Evolutionary conservation across 2,888 invertebrate genomes (phyloP).

Genomic region (Drosophila phalerata): DNA sequence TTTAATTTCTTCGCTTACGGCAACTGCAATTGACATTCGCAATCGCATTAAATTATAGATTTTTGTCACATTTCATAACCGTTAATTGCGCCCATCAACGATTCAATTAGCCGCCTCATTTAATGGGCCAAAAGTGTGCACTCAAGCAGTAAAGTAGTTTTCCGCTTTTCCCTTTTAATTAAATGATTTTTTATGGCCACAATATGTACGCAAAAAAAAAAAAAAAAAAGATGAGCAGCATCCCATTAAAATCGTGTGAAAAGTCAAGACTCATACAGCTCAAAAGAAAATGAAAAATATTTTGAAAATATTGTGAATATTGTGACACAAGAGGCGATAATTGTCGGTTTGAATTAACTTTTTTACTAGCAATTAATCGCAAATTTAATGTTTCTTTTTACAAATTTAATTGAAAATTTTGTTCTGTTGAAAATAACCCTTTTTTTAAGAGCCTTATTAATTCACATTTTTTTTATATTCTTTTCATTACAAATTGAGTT

Average conservation of each 20-base stretch:
- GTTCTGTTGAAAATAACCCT: no score
- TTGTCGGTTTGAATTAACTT: background rate
- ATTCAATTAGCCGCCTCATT: conserved; percentile 68
- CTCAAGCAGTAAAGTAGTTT: conserved; percentile 36
- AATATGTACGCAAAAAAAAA: no score
- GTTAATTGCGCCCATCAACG: conserved; percentile 58
- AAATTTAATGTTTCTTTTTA: no score
- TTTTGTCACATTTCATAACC: conserved; percentile 44
- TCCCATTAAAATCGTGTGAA: conserved; percentile 38
- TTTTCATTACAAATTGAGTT: no score
- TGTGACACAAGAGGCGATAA: background rate
- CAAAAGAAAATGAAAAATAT: conserved; percentile 13
- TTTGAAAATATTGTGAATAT: conserved; percentile 4
- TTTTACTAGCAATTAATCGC: background rate
- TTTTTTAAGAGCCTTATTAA: no score
- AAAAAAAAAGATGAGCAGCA: conserved; percentile 17
- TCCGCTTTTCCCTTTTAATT: conserved; percentile 40
- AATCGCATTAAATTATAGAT: conserved; percentile 38
- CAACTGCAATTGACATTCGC: conserved; percentile 36
- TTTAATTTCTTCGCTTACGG: conserved; percentile 17
- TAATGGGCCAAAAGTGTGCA: conserved; percentile 36
- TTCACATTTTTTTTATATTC: no score
- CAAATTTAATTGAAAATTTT: no score
- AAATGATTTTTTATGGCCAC: conserved; percentile 54
- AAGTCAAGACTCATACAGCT: conserved; percentile 23